These are phyloP conservation scores for Rousettus leschenaultii DNA, from an alignment of 2,113 vertebrate genomes.

Conservation along the genomic window DNA sequence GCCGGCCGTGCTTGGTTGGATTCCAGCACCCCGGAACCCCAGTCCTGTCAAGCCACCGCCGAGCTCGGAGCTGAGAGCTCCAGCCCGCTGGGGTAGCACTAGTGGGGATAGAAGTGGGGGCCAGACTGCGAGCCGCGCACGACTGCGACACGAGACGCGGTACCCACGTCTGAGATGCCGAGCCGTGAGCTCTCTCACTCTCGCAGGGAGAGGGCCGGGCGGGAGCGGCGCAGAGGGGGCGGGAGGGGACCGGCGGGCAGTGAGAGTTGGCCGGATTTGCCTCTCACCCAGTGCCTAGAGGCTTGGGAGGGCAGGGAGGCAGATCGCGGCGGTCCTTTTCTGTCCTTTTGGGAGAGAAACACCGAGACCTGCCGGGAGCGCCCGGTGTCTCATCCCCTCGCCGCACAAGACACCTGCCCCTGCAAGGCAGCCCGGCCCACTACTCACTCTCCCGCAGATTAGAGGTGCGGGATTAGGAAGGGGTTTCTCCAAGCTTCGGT, in stretches of 20 bases:
- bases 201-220: neutral
- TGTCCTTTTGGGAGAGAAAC: slow-evolving; percentile 21
- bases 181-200: neutral
- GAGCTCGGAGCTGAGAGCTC: neutral
- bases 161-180: neutral
- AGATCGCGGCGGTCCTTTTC: slow-evolving; percentile 54
- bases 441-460: neutral
- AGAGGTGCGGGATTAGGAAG: neutral
- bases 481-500: neutral
- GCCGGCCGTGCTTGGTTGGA: neutral
- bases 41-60: neutral
- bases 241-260: slow-evolving; percentile 25
- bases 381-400: neutral
- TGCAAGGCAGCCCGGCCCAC: neutral
- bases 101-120: accelerated
- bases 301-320: neutral
- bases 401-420: neutral
- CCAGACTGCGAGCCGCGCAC: neutral
- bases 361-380: neutral
- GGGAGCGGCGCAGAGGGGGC: neutral
- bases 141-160: neutral
- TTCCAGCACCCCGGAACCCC: too few relatives aligned
- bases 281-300: slow-evolving; percentile 59
- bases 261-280: slow-evolving; percentile 9
- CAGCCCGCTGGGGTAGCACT: neutral